Base-by-base conservation (phyloP, 1,140 invertebrate genomes). In the Alviniconcha marisindica region DNA sequence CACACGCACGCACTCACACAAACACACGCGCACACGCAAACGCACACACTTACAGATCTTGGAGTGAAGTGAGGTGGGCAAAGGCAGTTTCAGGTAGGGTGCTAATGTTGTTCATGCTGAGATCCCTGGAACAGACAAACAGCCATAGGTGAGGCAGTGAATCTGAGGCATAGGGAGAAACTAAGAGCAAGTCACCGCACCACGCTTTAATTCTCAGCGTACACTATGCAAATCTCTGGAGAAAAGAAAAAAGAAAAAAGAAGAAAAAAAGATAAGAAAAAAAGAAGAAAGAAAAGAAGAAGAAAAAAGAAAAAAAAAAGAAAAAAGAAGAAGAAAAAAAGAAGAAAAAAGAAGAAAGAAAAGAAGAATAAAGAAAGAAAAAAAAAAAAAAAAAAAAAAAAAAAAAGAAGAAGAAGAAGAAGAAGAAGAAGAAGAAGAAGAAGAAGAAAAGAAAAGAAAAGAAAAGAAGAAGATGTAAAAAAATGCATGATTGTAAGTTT, bases 71-170 rank as follows among this genome's bases (percentile, higher is more conserved):
- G 24, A 88, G 86, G 4, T 82, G 51, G 24, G 60, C 36, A 77
- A 91, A 90, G 4, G 86, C 84, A 33, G 81, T 51, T 2, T 88
- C 86, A n/a, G 88, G 86, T 21, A 91, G 71, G 2, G 12, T 36
- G 10, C 82, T 87, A 24, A 91, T 66, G 38, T 88, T 87, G 81
- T 91, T 90, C 85, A 87, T 88, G 81, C 88, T 88, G 2, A 90
- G 83, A 60, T 90, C 88, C 74, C 90, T 90, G 87, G 87, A 88
- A 83, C 77, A 78, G 0, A 84, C 81, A 82, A 81, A 42, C 18
- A 40, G 66, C 14, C 18, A 40, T 15, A 71, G 12, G 1, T 66
- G 24, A 33, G 60, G 31, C 28, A 21, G 28, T 36, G 33, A 40
- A 33, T 1, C 18, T 18, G 33, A 21, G 1, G 38, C 31, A 1